Evolutionary conservation across 2,797 vertebrate species (phyloP), one percentile per base, ranked within the genome.

Genomic region (Melanotaenia parkinsoni): DNA sequence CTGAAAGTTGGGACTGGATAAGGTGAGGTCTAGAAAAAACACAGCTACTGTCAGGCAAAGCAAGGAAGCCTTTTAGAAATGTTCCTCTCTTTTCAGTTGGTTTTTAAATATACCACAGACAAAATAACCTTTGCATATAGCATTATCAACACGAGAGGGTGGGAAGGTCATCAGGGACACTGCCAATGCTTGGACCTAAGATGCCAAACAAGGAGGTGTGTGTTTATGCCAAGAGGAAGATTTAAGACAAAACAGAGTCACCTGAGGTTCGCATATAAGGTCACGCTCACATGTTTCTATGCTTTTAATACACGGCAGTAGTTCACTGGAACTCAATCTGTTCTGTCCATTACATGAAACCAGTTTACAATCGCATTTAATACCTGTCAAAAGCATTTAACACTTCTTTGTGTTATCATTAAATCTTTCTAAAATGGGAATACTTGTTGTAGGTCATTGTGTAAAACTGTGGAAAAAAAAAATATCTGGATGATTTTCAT

Each of bases 101-200:
- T 67, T 79, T 61, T 60, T 53, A 16, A 71, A 28, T 28, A 28
- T 28, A 40, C 32, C 32, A 69, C 40, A 57, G 2, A 28, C 11
- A 45, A 14, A 70, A 16, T 9, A 37, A 38, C n/a, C 18, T 38
- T 12, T 22, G 32, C 33, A 54, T 11, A 12, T 20, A 57, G 6
- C 0, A 14, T 67, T 59, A 77, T 60, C 37, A 74, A 68, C 58
- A 64, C 3, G 9, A 58, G 57, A 57, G 33, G n/a, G 58, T 47
- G 38, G 28, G 86, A 89, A 90, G 87, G 88, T 89, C 84, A 80
- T 67, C 43, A 13, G 72, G 80, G 72, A 89, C 76, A 35, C 33
- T 63, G 24, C 60, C 64, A 83, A 40, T 43, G 62, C 66, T 20
- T 4, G 45, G 51, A 70, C 76, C 80, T 75, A 7, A 47, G 79